These are phyloP conservation scores for Drosophila kokeensis DNA, from an alignment of 2,888 invertebrate species.

Conservation along the genomic window DNA sequence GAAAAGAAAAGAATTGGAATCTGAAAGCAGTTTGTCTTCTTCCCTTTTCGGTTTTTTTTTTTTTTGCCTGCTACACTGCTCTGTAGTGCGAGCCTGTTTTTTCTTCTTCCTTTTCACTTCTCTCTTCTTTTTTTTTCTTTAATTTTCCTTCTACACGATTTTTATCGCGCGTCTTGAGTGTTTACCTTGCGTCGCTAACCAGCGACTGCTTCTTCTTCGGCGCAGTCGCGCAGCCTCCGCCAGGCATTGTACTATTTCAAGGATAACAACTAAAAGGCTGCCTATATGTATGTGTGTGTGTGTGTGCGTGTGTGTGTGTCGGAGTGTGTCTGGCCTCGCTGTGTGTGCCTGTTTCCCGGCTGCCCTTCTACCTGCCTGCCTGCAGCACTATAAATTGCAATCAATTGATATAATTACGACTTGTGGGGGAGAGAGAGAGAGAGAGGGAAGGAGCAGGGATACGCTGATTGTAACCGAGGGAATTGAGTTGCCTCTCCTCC, in stretches of 20 bases:
- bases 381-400: constrained; percentile 74
- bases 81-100: constrained; percentile 52
- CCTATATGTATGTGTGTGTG: background rate
- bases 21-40: constrained; percentile 81
- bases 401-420: constrained; percentile 76
- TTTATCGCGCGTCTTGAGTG: constrained; percentile 62
- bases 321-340: constrained; percentile 14
- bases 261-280: constrained; percentile 71
- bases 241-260: constrained; percentile 84
- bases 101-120: constrained; percentile 23
- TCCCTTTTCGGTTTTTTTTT: constrained; percentile 51
- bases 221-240: constrained; percentile 67
- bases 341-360: constrained; percentile 9
- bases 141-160: constrained; percentile 56
- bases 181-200: constrained; percentile 56
- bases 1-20: constrained; percentile 67
- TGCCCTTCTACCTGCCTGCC: constrained; percentile 36
- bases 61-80: constrained; percentile 38
- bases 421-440: constrained; percentile 2
- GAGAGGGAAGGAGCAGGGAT: background rate
- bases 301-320: constrained; percentile 12
- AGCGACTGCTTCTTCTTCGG: constrained; percentile 20
- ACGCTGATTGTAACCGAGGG: constrained; percentile 49
- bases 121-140: constrained; percentile 22
- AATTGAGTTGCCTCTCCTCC: constrained; percentile 37